Base-by-base conservation (phyloP, 37 sponge, comb jelly and placozoan genomes). In the Theonella swinhoei region DNA sequence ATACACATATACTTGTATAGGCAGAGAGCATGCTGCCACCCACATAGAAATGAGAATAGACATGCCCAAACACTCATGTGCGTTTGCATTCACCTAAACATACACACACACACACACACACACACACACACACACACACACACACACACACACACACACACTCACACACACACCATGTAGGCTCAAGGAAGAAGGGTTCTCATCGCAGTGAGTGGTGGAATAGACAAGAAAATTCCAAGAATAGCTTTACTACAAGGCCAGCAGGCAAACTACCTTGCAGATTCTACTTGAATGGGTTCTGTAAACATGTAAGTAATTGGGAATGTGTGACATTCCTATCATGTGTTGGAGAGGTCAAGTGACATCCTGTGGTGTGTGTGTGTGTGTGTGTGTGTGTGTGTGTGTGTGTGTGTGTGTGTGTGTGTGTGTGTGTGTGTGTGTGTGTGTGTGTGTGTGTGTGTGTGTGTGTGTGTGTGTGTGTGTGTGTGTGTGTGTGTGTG, bases 221-320 rank as follows among this genome's bases (percentile, higher is more conserved):
- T 41, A 88, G 75, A 59, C 69, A 54, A 42, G 58, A 74, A 58
- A 79, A 83, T 42, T 72, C 42, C 42, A 84, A 89, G 68, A 40
- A n/a, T n/a, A 28, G 59, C 30, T 26, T 17, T 28, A 70, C 61
- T 76, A 22, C 76, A 39, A 34, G 60, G 43, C 39, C 76, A 4
- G 74, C 37, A 26, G 22, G 60, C 26, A 43, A 41, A 28, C 73
- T 64, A 26, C 83, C 87, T 0, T 93, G 93, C 82, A 93, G 82
- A 59, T 93, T 80, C 39, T 89, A 68, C 66, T 61, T 85, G 35
- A 76, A 74, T 77, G 89, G 87, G 3, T 76, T 68, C 75, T 93
- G 93, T 42, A 85, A 80, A 60, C 58, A 87, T 42, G 93, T 93
- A 37, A 89, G 93, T 87, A 36, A n/a, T 0, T n/a, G n/a, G 28